These are phyloP conservation scores for Poeciliopsis turrubarensis DNA, from an alignment of 2,113 vertebrate genomes.

Conservation along the genomic window DNA sequence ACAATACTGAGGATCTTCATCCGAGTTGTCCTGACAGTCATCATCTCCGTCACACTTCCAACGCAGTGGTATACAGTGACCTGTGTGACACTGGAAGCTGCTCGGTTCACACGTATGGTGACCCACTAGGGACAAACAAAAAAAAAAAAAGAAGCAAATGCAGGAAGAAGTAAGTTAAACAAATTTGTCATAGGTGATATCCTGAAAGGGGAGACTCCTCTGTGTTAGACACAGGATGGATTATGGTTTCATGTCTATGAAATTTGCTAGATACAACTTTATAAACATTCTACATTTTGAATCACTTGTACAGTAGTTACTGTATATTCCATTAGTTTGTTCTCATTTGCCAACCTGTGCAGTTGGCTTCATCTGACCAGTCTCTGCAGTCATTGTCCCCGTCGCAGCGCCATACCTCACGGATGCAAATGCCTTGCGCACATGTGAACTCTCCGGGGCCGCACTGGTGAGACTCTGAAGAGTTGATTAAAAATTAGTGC, in stretches of 20 bases:
- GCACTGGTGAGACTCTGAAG: slow-evolving; percentile 90
- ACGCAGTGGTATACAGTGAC: slow-evolving; percentile 94
- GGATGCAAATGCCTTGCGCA: slow-evolving; percentile 93
- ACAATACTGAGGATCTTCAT: slow-evolving; percentile 86
- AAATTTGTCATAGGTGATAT: not conserved
- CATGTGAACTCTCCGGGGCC: slow-evolving; percentile 89
- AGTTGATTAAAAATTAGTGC: not conserved
- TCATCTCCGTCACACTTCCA: slow-evolving; percentile 95
- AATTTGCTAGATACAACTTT: not conserved
- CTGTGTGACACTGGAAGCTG: slow-evolving; percentile 95
- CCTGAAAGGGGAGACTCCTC: not conserved
- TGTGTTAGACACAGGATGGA: not conserved
- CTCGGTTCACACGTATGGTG: slow-evolving; percentile 93
- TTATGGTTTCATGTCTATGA: not conserved
- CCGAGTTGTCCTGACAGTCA: slow-evolving; percentile 94
- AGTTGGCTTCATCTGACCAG: slow-evolving; percentile 78
- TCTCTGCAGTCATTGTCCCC: slow-evolving; percentile 98
- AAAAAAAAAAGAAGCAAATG: not conserved
- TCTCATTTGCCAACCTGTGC: too few relatives aligned
- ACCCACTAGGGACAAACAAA: slow-evolving; percentile 79
- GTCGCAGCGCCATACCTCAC: slow-evolving; percentile 93
- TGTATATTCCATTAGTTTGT: not conserved
- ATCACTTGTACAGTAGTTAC: too few relatives aligned
- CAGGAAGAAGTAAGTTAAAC: not conserved
- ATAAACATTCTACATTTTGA: not conserved